These are phyloP conservation scores for Chrysemys picta DNA, from an alignment of 2,113 vertebrate species.

Conservation along the genomic window DNA sequence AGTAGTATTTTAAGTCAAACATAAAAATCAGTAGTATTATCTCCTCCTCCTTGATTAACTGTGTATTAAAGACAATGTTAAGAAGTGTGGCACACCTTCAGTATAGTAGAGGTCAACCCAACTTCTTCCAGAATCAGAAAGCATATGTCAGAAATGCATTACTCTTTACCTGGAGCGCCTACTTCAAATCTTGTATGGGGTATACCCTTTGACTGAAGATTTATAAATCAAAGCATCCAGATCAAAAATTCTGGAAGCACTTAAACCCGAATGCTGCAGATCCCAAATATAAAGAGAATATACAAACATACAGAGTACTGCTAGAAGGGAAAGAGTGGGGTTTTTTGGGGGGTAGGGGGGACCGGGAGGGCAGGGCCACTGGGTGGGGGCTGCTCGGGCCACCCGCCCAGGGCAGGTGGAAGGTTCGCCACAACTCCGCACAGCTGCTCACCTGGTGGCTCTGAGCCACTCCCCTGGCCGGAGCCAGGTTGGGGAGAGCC, in stretches of 20 bases:
- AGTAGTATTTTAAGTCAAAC: not conserved
- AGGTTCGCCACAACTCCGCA: no score
- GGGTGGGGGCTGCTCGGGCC: no score
- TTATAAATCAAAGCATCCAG: not conserved
- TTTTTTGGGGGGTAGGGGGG: not conserved
- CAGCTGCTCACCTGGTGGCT: no score
- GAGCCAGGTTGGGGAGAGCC: no score
- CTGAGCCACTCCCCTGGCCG: no score
- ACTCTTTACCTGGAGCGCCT: not conserved
- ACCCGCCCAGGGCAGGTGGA: no score
- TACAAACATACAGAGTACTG: not conserved
- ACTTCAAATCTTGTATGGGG: fast-evolving
- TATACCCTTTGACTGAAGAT: not conserved
- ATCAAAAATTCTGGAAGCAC: not conserved
- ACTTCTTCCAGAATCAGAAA: not conserved
- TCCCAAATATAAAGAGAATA: not conserved
- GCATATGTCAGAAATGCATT: not conserved
- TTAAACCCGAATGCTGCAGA: not conserved
- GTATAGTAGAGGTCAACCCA: not conserved
- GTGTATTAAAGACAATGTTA: not conserved
- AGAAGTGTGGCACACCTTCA: not conserved
- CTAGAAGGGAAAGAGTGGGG: not conserved
- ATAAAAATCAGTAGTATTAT: not conserved
- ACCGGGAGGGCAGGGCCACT: no score
- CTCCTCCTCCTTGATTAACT: not conserved